A percentile compares a stretch with the other conserved stretches of the same genome.
These are phyloP conservation scores for Sarcophaga variegata DNA, from an alignment of 2,888 invertebrate species.

Conservation along the genomic window DNA sequence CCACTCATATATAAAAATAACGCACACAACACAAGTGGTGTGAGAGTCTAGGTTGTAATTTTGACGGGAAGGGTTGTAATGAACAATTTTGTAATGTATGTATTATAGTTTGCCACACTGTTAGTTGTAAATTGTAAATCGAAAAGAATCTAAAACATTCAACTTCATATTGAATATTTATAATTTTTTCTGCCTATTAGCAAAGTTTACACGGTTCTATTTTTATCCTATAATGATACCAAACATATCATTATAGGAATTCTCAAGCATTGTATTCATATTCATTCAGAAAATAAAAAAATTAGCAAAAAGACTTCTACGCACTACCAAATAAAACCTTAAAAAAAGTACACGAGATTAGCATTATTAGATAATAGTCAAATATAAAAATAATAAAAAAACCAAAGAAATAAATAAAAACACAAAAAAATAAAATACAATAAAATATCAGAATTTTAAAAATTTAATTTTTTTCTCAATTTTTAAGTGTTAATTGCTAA, in stretches of 20 bases:
- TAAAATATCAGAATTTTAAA: slow-evolving; percentile 3
- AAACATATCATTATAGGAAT: too few species aligned
- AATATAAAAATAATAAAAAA: too few species aligned
- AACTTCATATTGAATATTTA: neutral
- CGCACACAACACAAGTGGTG: too few species aligned
- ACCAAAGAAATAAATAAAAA: neutral
- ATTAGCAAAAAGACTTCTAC: neutral
- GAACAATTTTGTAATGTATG: too few species aligned
- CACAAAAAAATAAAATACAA: neutral
- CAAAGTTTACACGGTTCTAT: neutral
- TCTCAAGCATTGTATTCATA: neutral
- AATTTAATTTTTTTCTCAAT: too few species aligned
- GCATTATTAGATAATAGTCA: slow-evolving; percentile 44
- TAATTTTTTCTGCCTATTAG: neutral
- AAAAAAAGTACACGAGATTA: neutral
- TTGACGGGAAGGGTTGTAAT: too few species aligned
- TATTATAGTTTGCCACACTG: too few species aligned
- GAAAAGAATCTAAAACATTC: slow-evolving; percentile 6
- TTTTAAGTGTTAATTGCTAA: slow-evolving; percentile 60
- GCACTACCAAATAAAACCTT: neutral
- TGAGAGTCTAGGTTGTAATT: too few species aligned
- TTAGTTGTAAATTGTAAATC: too few species aligned
- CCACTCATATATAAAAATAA: too few species aligned
- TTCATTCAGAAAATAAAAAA: neutral
- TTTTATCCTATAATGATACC: neutral